Evolutionary conservation across 2,888 invertebrate species (phyloP).

Genomic region (Isotomurus palustris): DNA sequence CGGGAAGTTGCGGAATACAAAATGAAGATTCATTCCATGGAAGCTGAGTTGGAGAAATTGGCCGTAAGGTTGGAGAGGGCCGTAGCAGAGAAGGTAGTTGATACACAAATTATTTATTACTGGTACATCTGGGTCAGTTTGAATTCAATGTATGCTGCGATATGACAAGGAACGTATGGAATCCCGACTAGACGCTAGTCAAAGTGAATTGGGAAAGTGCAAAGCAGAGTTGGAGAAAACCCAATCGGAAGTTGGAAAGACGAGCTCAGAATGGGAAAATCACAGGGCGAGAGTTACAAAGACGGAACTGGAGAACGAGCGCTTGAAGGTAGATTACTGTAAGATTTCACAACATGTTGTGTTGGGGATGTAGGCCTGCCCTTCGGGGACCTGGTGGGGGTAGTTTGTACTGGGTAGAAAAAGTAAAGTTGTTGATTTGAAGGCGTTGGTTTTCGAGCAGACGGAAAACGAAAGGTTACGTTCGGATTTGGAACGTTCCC

Average conservation of each 20-base stretch:
- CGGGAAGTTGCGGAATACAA: constrained; percentile 91
- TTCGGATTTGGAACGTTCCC: constrained; percentile 77
- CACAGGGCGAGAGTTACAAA: constrained; percentile 76
- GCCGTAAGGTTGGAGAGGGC: constrained; percentile 80
- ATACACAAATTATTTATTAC: constrained; percentile 1
- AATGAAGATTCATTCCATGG: constrained; percentile 84
- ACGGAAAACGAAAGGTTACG: constrained; percentile 57
- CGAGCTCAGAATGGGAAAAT: constrained; percentile 83
- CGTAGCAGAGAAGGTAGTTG: constrained; percentile 69
- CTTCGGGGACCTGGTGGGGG: not conserved
- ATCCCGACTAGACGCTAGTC: constrained; percentile 84
- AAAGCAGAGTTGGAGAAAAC: constrained; percentile 91
- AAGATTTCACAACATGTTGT: constrained; percentile 7
- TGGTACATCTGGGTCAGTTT: too few species aligned
- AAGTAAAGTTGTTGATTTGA: constrained; percentile 20
- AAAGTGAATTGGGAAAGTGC: constrained; percentile 87
- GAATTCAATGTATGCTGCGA: too few species aligned
- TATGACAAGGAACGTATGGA: constrained; percentile 66
- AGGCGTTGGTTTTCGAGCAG: constrained; percentile 40
- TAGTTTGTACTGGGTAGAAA: not conserved
- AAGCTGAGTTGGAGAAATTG: constrained; percentile 63
- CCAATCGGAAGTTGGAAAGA: constrained; percentile 80
- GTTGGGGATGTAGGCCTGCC: not conserved
- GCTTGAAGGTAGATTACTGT: constrained; percentile 50
- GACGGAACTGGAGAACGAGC: constrained; percentile 83